Conservation (phyloP, 2,797 vertebrate species). For the Chaenodraco wilsoni region DNA sequence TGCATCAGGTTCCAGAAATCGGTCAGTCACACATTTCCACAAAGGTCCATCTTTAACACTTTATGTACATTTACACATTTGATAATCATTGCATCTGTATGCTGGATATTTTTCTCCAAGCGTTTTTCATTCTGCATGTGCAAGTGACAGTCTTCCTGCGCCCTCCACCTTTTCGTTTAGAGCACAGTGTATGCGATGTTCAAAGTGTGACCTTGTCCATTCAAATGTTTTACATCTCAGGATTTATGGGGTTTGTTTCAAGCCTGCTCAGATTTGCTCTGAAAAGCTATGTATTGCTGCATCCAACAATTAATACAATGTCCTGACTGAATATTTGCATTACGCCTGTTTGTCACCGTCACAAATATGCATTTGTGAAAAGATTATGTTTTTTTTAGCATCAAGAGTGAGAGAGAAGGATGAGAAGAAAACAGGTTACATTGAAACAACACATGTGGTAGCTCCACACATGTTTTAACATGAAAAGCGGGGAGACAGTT, state of each 20-base stretch:
- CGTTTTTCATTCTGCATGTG: not conserved
- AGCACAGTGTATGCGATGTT: not conserved
- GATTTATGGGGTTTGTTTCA: not conserved
- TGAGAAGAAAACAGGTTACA: conserved; percentile 30
- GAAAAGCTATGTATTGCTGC: not conserved
- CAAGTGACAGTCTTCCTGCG: not conserved
- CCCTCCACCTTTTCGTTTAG: not conserved
- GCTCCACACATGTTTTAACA: conserved; percentile 56
- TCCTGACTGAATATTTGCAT: not conserved
- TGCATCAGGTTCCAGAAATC: no score
- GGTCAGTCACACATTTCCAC: not conserved
- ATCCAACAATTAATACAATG: not conserved
- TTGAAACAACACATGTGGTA: conserved; percentile 12
- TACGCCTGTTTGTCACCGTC: not conserved
- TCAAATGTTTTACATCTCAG: not conserved
- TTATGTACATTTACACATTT: not conserved
- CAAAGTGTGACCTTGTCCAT: not conserved
- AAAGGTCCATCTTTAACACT: not conserved
- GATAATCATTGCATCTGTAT: not conserved
- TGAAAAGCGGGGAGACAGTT: conserved; percentile 35
- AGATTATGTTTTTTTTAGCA: not conserved
- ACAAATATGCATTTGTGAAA: not conserved
- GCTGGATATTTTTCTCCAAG: not conserved
- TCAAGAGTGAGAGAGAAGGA: conserved; percentile 7
- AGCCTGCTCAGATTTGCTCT: not conserved